Base-by-base conservation (phyloP, 92 coral and sea anemone genomes). In the Anthopleura xanthogrammica region DNA sequence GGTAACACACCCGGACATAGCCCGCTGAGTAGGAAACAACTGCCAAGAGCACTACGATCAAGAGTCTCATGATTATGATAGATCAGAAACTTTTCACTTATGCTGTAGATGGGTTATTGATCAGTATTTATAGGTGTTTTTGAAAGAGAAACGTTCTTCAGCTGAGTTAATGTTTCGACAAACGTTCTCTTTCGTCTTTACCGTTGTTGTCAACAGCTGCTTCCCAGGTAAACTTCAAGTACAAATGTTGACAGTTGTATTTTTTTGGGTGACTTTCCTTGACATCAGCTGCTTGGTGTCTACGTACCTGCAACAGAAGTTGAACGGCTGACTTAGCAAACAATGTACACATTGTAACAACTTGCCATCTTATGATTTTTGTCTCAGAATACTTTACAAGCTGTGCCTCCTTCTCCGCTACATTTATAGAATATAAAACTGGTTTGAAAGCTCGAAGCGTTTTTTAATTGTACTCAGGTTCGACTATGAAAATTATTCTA, bases 1-100 rank as follows among this genome's bases (percentile, higher is more conserved):
- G 90, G 56, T 92, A 92, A 65, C 95, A 92, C 41, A 92, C 92
- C 1, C 95, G 95, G 10, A 79, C 90, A 29, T 91, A 81, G 3
- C 78, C 70, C 39, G 87, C 80, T 2, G 90, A 85, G 71, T 75
- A 71, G 29, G 88, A 84, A 46, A 64, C 79, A 76, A 50, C 77
- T 14, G 84, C 89, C 80, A 85, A 68, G 29, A 86, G 66, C 68
- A 86, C 60, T 16, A 85, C 66, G 68, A 78, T 54, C 40, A 88
- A 58, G 48, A 85, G 55, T 78, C 56, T 74, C 83, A 85, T 85
- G 88, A 73, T 74, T 16, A 62, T 10, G 36, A 29, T 29, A 29
- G 36, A 29, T 29, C 36, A 29, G 7, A 29, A 68, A 68, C 74
- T 36, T 4, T n/a, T 62, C 42, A 29, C 16, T 5, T 46, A n/a